Evolutionary conservation across 37 sponge, comb jelly and placozoan species (phyloP).

Genomic region (Trichoplax adhaerens): DNA sequence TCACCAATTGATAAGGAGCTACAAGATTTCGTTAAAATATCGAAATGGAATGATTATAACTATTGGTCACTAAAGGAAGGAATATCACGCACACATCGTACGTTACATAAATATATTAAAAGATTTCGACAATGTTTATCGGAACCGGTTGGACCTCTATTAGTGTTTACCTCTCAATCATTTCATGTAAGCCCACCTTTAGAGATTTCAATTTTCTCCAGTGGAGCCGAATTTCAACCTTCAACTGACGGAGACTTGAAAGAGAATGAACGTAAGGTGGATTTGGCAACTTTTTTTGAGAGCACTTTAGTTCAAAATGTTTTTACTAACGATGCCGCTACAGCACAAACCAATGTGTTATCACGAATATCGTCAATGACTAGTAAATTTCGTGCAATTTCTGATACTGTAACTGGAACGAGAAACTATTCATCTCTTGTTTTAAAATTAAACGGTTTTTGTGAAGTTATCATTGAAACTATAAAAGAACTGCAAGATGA

Average conservation of each 20-base stretch:
- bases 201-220: too few species aligned
- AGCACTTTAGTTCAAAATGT: too few species aligned
- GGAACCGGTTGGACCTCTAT: too few species aligned
- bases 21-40: constrained; percentile 42
- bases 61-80: constrained; percentile 72
- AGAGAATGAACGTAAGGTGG: too few species aligned
- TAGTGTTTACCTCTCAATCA: too few species aligned
- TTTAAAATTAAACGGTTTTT: neutral
- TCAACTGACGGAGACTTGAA: too few species aligned
- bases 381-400: neutral
- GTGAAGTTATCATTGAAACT: neutral
- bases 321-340: neutral
- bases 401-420: too few species aligned
- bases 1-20: constrained; percentile 54
- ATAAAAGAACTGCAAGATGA: neutral
- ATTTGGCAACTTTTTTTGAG: too few species aligned
- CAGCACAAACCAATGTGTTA: neutral
- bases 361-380: neutral
- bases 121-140: too few species aligned
- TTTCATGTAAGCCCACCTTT: too few species aligned
- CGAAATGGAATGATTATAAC: constrained; percentile 80
- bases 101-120: constrained; percentile 36
- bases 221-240: too few species aligned
- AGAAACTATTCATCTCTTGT: too few species aligned
- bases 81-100: constrained; percentile 46